phyloP scores from a whole-genome alignment of 1,140 invertebrate genomes.

The Drosophila grimshawi region DNA sequence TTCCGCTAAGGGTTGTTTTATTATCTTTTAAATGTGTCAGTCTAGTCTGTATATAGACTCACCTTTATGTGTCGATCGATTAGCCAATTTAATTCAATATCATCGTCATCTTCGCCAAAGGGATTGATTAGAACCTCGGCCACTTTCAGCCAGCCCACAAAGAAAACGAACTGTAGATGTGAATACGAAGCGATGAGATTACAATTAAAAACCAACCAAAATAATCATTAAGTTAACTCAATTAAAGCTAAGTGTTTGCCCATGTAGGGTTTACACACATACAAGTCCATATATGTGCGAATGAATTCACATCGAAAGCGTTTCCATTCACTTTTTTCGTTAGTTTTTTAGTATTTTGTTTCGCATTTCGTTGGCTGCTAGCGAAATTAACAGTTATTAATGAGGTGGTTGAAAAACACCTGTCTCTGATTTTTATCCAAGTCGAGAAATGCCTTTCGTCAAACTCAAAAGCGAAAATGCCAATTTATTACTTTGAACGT shows the following conservation, averaged over 20 bases:
- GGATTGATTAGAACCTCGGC: conserved; percentile 96
- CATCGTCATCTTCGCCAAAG: conserved; percentile 97
- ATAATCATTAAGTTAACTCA: conserved; percentile 36
- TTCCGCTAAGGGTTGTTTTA: no score
- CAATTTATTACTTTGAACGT: conserved; percentile 66
- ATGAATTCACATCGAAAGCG: conserved; percentile 35
- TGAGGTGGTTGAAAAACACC: conserved; percentile 53
- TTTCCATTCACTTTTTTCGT: conserved; percentile 62
- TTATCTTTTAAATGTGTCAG: background rate
- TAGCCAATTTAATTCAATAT: conserved; percentile 96
- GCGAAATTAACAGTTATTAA: conserved; percentile 59
- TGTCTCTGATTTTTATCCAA: conserved; percentile 60
- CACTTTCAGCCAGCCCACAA: conserved; percentile 98
- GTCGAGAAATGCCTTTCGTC: conserved; percentile 34
- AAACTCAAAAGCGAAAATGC: conserved; percentile 48
- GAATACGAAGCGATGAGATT: conserved; percentile 47
- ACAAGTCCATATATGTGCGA: conserved; percentile 4
- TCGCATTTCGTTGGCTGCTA: conserved; percentile 22
- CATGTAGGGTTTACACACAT: background rate
- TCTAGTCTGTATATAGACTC: conserved; percentile 47
- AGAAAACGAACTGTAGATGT: conserved; percentile 95
- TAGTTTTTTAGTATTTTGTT: conserved; percentile 7
- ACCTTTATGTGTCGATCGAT: conserved; percentile 96
- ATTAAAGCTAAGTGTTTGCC: conserved; percentile 15
- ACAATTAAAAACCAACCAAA: conserved; percentile 21